A percentile compares a stretch with the other conserved stretches of the same genome.
Conservation (phyloP, 2,888 invertebrate species). For the Aethes cnicana region DNA sequence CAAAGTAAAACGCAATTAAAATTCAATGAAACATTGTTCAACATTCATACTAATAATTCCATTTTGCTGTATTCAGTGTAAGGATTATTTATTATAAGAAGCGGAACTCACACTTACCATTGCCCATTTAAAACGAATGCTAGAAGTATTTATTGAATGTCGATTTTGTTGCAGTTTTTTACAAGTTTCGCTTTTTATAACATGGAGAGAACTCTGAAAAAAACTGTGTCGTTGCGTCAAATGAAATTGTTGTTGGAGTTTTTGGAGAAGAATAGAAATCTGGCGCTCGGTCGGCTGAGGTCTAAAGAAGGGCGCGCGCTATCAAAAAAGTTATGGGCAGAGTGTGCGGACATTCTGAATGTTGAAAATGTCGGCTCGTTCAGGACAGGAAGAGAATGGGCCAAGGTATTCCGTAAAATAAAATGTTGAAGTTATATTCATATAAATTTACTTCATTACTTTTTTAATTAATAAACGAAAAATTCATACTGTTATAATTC, state of each 20-base stretch:
- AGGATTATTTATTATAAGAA: too few relatives aligned
- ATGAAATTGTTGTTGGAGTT: slow-evolving; percentile 31
- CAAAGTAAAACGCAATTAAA: slow-evolving; percentile 29
- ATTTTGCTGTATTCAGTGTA: too few relatives aligned
- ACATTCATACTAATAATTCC: too few relatives aligned
- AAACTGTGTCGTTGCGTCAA: slow-evolving; percentile 30
- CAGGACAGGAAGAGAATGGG: slow-evolving; percentile 26
- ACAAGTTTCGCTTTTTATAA: slow-evolving; percentile 16
- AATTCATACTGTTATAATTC: not conserved
- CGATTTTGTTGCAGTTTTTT: slow-evolving; percentile 30
- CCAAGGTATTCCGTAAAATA: slow-evolving; percentile 27
- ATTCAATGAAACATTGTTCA: not conserved
- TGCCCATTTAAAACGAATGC: not conserved
- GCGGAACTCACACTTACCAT: not conserved
- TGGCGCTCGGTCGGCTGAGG: slow-evolving; percentile 26
- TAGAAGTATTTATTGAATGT: not conserved
- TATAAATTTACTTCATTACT: too few relatives aligned
- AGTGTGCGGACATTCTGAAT: slow-evolving; percentile 28
- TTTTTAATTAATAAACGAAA: too few relatives aligned
- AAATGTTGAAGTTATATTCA: too few relatives aligned
- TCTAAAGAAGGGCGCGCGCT: slow-evolving; percentile 29
- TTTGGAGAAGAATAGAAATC: slow-evolving; percentile 30
- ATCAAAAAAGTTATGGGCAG: slow-evolving; percentile 27
- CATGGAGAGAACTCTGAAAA: slow-evolving; percentile 31
- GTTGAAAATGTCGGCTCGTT: slow-evolving; percentile 28